These are phyloP conservation scores for Drosophila saltans DNA, from an alignment of 1,140 invertebrate genomes.

Conservation along the genomic window DNA sequence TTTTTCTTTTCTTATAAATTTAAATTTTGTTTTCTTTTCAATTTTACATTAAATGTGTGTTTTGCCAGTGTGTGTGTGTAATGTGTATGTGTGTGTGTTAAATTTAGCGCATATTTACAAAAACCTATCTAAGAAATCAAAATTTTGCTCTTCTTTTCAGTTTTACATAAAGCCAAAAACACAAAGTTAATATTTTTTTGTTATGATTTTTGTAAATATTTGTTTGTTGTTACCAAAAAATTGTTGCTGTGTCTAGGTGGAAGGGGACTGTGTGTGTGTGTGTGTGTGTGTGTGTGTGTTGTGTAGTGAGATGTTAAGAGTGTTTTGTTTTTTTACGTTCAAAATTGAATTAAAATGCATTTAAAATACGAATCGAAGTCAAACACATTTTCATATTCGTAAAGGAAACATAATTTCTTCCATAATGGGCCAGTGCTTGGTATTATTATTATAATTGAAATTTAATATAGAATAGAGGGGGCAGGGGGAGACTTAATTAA, in stretches of 20 bases:
- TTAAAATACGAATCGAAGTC: too few species aligned
- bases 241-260: not conserved
- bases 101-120: conserved; percentile 80
- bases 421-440: not conserved
- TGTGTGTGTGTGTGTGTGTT: conserved; percentile 18
- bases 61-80: conserved; percentile 19
- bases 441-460: not conserved
- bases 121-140: conserved; percentile 48
- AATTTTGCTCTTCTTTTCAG: not conserved
- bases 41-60: conserved; percentile 62
- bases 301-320: conserved; percentile 25
- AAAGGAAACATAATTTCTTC: not conserved
- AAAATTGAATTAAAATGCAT: conserved; percentile 26
- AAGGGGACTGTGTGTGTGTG: conserved; percentile 17
- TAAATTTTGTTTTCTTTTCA: conserved; percentile 40
- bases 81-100: conserved; percentile 21
- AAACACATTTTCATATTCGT: too few species aligned
- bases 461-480: not conserved
- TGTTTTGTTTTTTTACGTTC: conserved; percentile 31
- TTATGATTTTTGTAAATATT: conserved; percentile 52
- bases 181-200: conserved; percentile 13
- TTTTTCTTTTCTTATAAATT: conserved; percentile 47
- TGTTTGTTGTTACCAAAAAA: conserved; percentile 7
- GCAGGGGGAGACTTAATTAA: conserved; percentile 9
- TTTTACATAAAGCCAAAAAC: conserved; percentile 3